phyloP scores from a whole-genome alignment of 1,140 invertebrate species.

The Elymnias hypermnestra region DNA sequence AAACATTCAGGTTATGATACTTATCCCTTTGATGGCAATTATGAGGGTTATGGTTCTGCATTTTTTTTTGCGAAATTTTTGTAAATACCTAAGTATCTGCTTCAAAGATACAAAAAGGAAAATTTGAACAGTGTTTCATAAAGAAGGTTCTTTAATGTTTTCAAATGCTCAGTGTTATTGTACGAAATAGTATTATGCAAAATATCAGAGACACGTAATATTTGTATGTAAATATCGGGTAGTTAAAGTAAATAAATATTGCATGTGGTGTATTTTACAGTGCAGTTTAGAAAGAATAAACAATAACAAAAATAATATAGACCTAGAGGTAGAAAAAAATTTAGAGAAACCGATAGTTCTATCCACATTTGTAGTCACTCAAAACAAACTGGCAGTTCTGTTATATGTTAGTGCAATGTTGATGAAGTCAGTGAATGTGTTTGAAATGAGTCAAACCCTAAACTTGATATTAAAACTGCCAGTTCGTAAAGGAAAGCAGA shows the following conservation, averaged over 20 bases:
- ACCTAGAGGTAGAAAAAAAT: constrained; percentile 7
- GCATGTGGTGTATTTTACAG: constrained; percentile 1
- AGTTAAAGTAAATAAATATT: neutral
- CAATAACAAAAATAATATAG: constrained; percentile 6
- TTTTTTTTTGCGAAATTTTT: constrained; percentile 25
- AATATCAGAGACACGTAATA: neutral
- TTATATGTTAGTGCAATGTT: constrained; percentile 18
- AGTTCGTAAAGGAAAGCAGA: constrained; percentile 62
- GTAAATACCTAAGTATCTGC: constrained; percentile 4
- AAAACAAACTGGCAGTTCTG: constrained; percentile 63
- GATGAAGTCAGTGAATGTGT: constrained; percentile 19
- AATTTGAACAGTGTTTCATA: no score
- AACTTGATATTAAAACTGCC: constrained; percentile 52
- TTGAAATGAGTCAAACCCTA: constrained; percentile 15
- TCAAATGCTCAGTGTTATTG: no score
- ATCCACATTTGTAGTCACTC: constrained; percentile 18
- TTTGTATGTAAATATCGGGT: neutral
- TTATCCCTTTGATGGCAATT: constrained; percentile 39
- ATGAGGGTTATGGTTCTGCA: constrained; percentile 45
- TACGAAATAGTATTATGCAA: neutral
- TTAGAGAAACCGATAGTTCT: constrained; percentile 21
- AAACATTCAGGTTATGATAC: constrained; percentile 38
- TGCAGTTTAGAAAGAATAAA: constrained; percentile 1
- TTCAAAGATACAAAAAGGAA: no score
- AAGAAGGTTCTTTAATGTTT: no score